These are phyloP conservation scores for Aulostomus chinensis DNA, from an alignment of 2,797 vertebrate species.

Conservation along the genomic window DNA sequence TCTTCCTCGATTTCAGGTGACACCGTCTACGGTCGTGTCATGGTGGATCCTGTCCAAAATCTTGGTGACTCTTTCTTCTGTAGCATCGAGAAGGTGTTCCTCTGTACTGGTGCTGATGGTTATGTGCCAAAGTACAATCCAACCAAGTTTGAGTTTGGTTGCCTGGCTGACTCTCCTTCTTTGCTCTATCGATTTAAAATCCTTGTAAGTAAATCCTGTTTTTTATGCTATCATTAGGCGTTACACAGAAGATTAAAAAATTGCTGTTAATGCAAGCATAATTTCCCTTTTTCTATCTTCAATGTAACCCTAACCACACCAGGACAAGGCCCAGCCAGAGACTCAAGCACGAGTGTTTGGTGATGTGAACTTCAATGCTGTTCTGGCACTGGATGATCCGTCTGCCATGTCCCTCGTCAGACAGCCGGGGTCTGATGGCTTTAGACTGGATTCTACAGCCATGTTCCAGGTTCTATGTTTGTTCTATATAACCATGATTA, in stretches of 20 bases:
- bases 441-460: slow-evolving; percentile 89
- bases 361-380: slow-evolving; percentile 86
- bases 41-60: slow-evolving; percentile 97
- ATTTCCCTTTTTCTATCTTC: not conserved
- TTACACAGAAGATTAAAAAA: not conserved
- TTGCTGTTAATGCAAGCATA: not conserved
- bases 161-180: slow-evolving; percentile 90
- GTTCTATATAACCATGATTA: not conserved
- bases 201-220: slow-evolving; percentile 79
- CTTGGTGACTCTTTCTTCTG: slow-evolving; percentile 93
- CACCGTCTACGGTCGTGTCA: slow-evolving; percentile 89
- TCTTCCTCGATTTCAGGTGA: slow-evolving; percentile 79
- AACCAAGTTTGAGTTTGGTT: slow-evolving; percentile 88
- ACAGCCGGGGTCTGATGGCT: slow-evolving; percentile 94
- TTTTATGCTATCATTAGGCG: not conserved
- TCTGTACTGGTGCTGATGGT: slow-evolving; percentile 92
- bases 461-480: slow-evolving; percentile 87
- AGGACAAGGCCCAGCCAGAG: slow-evolving; percentile 96
- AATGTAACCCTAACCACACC: slow-evolving; percentile 3
- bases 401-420: slow-evolving; percentile 85
- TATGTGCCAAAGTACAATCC: slow-evolving; percentile 95
- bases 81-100: slow-evolving; percentile 94
- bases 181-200: slow-evolving; percentile 93
- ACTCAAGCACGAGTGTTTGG: slow-evolving; percentile 88
- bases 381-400: slow-evolving; percentile 88